Base-by-base conservation (phyloP, 2,888 invertebrate species). In the Temnothorax unifasciatus region DNA sequence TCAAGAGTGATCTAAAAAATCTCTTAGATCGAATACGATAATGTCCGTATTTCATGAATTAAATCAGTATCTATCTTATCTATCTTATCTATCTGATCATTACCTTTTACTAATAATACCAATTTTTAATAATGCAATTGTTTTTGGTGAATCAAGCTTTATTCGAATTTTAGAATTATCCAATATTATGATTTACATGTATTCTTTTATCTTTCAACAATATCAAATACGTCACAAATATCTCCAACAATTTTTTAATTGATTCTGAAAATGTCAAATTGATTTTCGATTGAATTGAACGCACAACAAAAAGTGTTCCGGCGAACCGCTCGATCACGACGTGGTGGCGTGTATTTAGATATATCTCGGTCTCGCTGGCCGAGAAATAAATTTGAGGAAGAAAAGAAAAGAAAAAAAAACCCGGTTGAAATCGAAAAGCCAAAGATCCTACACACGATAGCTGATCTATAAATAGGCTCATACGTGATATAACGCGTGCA, bases 371-470 rank as follows among this genome's bases (percentile, higher is more conserved):
- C 64, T 50, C 34, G 34, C 63, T 50, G 50, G 1, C 6, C 38
- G 4, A 25, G 25, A 79, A 59, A 71, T 38, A 47, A 59, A 59
- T 64, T n/a, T n/a, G 18, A 18, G 18, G 34, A 38, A 21, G 59
- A 44, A 41, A 61, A 15, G 11, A 15, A 52, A 63, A 47, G 9
- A 71, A 74, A 68, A 71, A 71, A 83, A 88, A 85, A 34, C 34
- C 13, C 57, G 76, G 63, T 85, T 85, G 85, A 73, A 73, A n/a
- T 69, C 34, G 73, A 84, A 75, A 89, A 54, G 84, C 83, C 79
- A 81, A 86, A 88, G 90, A 90, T 90, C 83, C 66, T n/a, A 82
- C 68, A 47, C 47, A n/a, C 77, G 89, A 90, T 88, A 87, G 73
- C 76, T 81, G 76, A 71, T 50, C 63, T 79, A 85, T 88, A 87